Base-by-base conservation (phyloP, 2,888 invertebrate genomes). In the Heliconius sara region DNA sequence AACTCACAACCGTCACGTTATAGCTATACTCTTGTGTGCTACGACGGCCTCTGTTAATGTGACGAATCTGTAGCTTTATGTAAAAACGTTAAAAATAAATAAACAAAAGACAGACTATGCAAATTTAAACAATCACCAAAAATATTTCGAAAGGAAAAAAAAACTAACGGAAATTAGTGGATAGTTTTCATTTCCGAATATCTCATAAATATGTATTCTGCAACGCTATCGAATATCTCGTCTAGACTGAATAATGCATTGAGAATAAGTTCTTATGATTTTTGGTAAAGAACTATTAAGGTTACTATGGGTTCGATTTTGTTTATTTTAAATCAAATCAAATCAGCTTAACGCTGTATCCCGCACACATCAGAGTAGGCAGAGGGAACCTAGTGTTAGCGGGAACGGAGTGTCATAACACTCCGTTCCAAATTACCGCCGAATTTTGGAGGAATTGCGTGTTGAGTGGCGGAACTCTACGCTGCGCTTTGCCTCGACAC, bases 171-270 rank as follows among this genome's bases (percentile, higher is more conserved):
- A 70, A 43, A 70, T 47, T 43, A 70, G 43, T 43, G 70, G 70
- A 70, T 70, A 70, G 70, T 70, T 70, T 70, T 43, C 70, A 70
- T 73, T 73, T 73, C 60, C 34, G 73, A 57, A 60, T 39, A n/a
- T 57, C 72, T 73, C 73, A 73, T 73, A 73, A 73, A 73, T 73
- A 73, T 73, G 73, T 73, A 73, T 73, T 60, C 22, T 6, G 60
- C 34, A 73, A 60, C n/a, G 73, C 57, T 60, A 73, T 73, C 73
- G 60, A 73, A 73, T 39, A 60, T 73, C 34, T 34, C 25, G 60
- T 73, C 73, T 70, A 73, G 60, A 73, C 60, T n/a, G 60, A 60
- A 57, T 34, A 57, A 60, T 73, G 73, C 43, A 70, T 70, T 25
- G 25, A 13, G n/a, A 70, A 70, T 25, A 25, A 43, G 43, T 25